Evolutionary conservation across 2,888 invertebrate species (phyloP).

Genomic region (Lasioglossum calceatum): DNA sequence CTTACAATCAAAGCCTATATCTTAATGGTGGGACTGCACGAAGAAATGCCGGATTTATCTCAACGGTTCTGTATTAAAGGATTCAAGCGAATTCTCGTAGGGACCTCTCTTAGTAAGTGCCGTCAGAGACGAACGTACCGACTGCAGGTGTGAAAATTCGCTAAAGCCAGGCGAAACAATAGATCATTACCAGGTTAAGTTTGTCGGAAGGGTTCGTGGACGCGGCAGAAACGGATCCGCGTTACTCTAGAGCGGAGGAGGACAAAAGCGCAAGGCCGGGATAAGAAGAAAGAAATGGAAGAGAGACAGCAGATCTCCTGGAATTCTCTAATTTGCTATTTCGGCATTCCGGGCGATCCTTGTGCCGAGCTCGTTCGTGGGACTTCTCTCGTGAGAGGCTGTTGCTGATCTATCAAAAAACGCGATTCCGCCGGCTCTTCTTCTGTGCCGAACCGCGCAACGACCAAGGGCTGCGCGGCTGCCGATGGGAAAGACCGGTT

Average conservation of each 20-base stretch:
- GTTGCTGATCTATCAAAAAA: conserved; percentile 82
- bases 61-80: background rate
- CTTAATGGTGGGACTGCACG: too few species aligned
- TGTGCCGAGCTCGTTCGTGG: conserved; percentile 78
- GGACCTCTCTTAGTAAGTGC: background rate
- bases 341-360: conserved; percentile 80
- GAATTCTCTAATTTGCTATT: conserved; percentile 84
- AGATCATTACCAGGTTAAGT: conserved; percentile 43
- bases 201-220: conserved; percentile 14
- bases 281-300: conserved; percentile 43
- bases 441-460: conserved; percentile 57
- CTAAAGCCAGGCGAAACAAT: conserved; percentile 14
- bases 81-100: background rate
- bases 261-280: conserved; percentile 37
- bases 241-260: conserved; percentile 29
- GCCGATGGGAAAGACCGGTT: conserved; percentile 49
- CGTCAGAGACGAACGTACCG: background rate
- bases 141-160: conserved; percentile 2
- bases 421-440: conserved; percentile 75
- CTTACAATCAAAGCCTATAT: too few species aligned
- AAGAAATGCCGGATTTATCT: too few species aligned
- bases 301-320: conserved; percentile 68
- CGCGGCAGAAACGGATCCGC: conserved; percentile 7
- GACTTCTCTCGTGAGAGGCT: conserved; percentile 76
- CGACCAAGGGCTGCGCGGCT: conserved; percentile 14